A percentile compares a stretch with the other conserved stretches of the same genome.
These are phyloP conservation scores for Haliclona indistincta DNA, from an alignment of 37 sponge, comb jelly and placozoan species.

Conservation along the genomic window DNA sequence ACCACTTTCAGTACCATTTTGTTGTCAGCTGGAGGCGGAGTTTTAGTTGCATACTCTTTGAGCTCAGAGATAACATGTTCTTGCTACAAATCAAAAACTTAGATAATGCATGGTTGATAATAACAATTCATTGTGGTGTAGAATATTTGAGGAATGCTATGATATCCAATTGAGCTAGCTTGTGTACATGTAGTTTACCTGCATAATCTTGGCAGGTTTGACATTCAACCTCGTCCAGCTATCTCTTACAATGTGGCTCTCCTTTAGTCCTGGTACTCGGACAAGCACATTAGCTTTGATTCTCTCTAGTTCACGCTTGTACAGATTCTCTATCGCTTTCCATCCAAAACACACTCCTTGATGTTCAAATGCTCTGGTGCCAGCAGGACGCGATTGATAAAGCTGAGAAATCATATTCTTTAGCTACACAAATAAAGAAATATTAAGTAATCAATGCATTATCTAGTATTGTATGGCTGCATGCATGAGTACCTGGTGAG, in stretches of 20 bases:
- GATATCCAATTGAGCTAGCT: neutral
- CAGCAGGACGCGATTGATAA: slow-evolving; percentile 6
- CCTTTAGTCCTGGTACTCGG: slow-evolving; percentile 11
- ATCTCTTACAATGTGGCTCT: slow-evolving; percentile 11
- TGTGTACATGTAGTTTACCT: slow-evolving; percentile 5
- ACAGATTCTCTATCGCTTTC: slow-evolving; percentile 16
- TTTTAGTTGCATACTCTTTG: slow-evolving; percentile 1
- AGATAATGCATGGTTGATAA: too few species aligned
- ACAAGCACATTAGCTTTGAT: neutral
- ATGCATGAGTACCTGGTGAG: slow-evolving; percentile 19
- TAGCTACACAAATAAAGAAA: neutral
- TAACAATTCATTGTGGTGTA: too few species aligned
- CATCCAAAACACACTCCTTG: slow-evolving; percentile 4
- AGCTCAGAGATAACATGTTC: slow-evolving; percentile 34
- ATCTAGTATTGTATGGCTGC: too few species aligned
- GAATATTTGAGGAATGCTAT: too few species aligned
- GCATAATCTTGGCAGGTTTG: slow-evolving; percentile 38
- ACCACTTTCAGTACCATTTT: neutral
- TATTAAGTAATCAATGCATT: neutral
- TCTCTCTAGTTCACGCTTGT: neutral
- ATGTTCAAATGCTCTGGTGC: slow-evolving; percentile 5
- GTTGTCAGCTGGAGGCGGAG: slow-evolving; percentile 17
- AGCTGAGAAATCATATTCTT: slow-evolving; percentile 30
- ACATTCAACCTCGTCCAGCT: slow-evolving; percentile 28
- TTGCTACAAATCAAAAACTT: slow-evolving; percentile 12